Evolutionary conservation across 2,797 vertebrate genomes (phyloP), one percentile per base, ranked within the genome.

Genomic region (Furcifer pardalis): DNA sequence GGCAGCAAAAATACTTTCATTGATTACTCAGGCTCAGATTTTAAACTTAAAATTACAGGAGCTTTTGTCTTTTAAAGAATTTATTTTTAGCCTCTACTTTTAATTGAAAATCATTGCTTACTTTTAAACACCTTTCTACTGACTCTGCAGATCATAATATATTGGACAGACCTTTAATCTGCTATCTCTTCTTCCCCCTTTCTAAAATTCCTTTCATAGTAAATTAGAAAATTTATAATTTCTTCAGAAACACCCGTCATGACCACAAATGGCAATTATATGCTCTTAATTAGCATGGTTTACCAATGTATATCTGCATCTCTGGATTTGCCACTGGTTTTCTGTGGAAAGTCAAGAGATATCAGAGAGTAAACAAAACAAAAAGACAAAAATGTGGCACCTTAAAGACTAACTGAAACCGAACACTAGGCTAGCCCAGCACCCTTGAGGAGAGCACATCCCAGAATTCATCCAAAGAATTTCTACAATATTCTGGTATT

Each of bases 1-100:
- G 95, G 92, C 93, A 94, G 94, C 96, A 96, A 97, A 97, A 96
- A 96, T 96, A 96, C 95, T 96, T 96, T 95, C 94, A 93, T 95
- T 96, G 95, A 96, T 96, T 95, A 95, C 94, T 96, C 94, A 96
- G 90, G 91, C 94, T 96, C 79, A 71, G 90, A 92, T 95, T 96
- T 96, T 94, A 94, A 96, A 95, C 92, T 92, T 94, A 92, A 96
- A 97, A 96, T 97, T 96, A 96, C 93, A 95, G 93, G 93, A 95
- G 94, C 92, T 93, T 94, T 95, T 95, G 91, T 95, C 91, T 94
- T 94, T 19, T 10, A 52, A 84, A 84, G 42, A 52, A 74, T 93
- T 95, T 96, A 96, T 96, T 96, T 96, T 96, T 96, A 96, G 93
- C 78, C 87, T 91, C 84, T 92, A 87, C 88, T 84, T 86, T 89